Evolutionary conservation across 92 coral and sea anemone genomes (phyloP).

Genomic region (Galaxea fascicularis): DNA sequence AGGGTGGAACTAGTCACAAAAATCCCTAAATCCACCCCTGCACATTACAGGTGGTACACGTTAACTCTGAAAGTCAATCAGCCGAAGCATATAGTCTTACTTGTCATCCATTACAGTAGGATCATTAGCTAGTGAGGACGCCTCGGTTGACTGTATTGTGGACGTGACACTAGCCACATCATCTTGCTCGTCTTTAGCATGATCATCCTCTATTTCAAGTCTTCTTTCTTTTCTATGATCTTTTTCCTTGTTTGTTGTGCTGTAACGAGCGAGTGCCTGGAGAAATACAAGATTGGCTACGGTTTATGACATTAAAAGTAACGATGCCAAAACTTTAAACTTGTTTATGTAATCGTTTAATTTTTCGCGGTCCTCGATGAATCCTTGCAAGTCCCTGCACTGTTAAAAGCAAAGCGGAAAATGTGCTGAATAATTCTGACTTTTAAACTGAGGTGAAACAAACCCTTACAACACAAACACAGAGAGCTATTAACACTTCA

Average conservation of each 20-base stretch:
- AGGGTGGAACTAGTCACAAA: too few species aligned
- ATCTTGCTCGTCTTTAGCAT: conserved; percentile 35
- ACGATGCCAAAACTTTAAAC: too few species aligned
- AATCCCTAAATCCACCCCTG: too few species aligned
- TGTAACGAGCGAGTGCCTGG: conserved; percentile 93
- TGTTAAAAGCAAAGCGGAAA: not conserved
- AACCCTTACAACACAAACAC: too few species aligned
- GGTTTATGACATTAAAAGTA: not conserved
- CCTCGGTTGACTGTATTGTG: conserved; percentile 78
- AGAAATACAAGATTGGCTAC: not conserved
- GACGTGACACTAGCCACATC: conserved; percentile 64
- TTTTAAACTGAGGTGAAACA: too few species aligned
- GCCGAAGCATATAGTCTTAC: conserved; percentile 40
- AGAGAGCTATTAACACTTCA: too few species aligned
- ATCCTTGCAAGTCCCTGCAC: not conserved
- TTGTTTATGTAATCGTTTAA: too few species aligned
- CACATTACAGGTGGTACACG: too few species aligned
- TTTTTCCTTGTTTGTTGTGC: conserved; percentile 47
- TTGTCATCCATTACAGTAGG: conserved; percentile 75
- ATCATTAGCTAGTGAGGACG: conserved; percentile 89
- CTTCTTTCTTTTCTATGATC: conserved; percentile 7
- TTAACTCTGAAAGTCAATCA: too few species aligned
- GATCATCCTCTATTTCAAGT: conserved; percentile 38
- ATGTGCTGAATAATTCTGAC: not conserved
- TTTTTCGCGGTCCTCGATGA: not conserved